Evolutionary conservation across 2,113 vertebrate genomes (phyloP).

Genomic region (Halichoerus grypus): DNA sequence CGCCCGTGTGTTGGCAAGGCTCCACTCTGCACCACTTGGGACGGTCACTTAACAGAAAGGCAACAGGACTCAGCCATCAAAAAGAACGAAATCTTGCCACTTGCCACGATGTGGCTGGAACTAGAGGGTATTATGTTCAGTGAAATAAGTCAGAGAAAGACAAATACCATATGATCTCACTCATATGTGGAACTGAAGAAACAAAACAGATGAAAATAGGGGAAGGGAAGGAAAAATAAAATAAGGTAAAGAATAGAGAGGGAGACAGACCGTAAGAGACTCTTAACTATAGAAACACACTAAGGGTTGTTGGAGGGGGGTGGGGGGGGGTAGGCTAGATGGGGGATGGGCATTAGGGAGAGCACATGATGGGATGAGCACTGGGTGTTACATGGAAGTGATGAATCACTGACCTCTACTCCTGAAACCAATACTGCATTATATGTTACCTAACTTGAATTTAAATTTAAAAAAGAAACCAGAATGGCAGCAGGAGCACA

Average conservation of each 20-base stretch:
- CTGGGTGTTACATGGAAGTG: neutral
- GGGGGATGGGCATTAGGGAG: neutral
- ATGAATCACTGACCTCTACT: neutral
- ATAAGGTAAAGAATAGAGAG: neutral
- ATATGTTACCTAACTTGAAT: neutral
- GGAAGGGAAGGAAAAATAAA: neutral
- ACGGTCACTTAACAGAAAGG: neutral
- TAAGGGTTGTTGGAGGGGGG: neutral
- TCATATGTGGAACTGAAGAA: neutral
- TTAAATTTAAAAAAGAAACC: neutral
- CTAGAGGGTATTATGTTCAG: neutral
- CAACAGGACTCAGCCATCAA: neutral
- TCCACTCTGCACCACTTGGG: neutral
- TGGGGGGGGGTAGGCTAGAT: neutral
- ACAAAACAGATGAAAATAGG: neutral
- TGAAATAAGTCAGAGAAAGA: neutral
- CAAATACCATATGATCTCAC: neutral
- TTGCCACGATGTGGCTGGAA: neutral
- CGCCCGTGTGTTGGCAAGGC: neutral
- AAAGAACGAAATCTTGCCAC: neutral
- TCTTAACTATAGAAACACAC: neutral
- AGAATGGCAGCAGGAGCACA: neutral
- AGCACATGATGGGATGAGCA: neutral
- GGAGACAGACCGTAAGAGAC: neutral
- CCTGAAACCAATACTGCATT: neutral